Evolutionary conservation across 2,888 invertebrate species (phyloP), one percentile per base, ranked within the genome.

Genomic region (Lymantria monacha): DNA sequence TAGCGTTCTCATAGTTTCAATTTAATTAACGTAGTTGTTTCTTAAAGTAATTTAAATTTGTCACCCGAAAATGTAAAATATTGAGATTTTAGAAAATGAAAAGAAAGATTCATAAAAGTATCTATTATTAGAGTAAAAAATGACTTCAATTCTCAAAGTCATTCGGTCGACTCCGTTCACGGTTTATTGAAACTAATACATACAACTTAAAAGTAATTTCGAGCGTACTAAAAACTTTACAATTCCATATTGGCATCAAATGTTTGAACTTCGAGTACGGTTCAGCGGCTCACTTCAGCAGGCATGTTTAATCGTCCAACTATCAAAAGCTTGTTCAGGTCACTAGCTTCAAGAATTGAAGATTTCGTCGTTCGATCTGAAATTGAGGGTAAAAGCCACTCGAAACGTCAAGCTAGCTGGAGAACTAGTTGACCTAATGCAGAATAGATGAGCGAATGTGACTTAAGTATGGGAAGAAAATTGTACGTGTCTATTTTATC

Each of bases 241-340:
- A 55, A 59, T 48, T 40, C 56, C 49, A 51, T 55, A 59, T 55
- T 58, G 55, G 48, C 51, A 48, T 15, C 49, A 44, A 59, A 47
- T 53, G 48, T 61, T 56, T 48, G 51, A 56, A 61, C 55, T 62
- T 65, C 7, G 44, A 45, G 14, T 44, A 57, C 57, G 48, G 53
- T 57, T 55, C 58, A 57, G 38, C 44, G 58, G 69, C 62, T 70
- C 62, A 22, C 22, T 22, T 22, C 22, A 22, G 56, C 56, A 65
- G 63, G 66, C 70, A 71, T 69, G 71, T 74, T 78, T 74, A 79
- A 77, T 78, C 74, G 76, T 64, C 75, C 70, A 78, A 79, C 79
- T 81, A 81, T 83, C 79, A 79, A 79, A 82, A 79, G 76, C 78
- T 78, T 72, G 79, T 74, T 60, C 80, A 80, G 79, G 78, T 81